Conservation (phyloP, 2,113 vertebrate genomes). For the Cygnus buccinator region DNA sequence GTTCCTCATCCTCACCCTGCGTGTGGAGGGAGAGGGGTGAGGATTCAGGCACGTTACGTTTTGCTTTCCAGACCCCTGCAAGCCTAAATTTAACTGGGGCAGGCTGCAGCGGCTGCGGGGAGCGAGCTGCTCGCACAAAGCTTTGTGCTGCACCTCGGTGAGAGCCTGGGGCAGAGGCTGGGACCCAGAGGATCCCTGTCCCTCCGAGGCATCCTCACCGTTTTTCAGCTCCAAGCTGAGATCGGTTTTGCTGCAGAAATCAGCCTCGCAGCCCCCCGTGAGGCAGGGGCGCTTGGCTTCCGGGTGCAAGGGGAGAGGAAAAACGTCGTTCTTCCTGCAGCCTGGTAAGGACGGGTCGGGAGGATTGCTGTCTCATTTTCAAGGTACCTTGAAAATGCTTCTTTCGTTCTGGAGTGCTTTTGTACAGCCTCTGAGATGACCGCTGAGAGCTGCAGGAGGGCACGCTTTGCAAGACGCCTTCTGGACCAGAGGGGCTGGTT, state of each 20-base stretch:
- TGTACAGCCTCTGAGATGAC: background rate
- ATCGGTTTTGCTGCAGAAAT: background rate
- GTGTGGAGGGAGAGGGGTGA: background rate
- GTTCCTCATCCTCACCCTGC: background rate
- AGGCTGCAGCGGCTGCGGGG: background rate
- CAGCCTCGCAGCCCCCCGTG: background rate
- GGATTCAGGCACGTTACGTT: background rate
- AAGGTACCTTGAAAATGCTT: background rate
- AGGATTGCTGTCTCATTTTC: background rate
- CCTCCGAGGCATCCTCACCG: background rate
- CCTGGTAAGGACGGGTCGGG: background rate
- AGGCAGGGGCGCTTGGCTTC: accelerated
- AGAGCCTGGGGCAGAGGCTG: background rate
- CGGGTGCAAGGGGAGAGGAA: background rate
- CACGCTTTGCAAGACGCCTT: background rate
- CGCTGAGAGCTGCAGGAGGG: background rate
- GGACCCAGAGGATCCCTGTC: background rate
- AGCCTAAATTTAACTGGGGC: background rate
- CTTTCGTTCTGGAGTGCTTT: background rate
- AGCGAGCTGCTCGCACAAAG: background rate
- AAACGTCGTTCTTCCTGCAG: background rate
- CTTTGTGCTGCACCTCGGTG: background rate
- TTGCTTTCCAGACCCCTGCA: background rate
- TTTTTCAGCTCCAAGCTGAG: background rate
- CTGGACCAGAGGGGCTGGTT: background rate